Conservation (phyloP, 2,797 vertebrate genomes). For the Tolypeutes matacus region DNA sequence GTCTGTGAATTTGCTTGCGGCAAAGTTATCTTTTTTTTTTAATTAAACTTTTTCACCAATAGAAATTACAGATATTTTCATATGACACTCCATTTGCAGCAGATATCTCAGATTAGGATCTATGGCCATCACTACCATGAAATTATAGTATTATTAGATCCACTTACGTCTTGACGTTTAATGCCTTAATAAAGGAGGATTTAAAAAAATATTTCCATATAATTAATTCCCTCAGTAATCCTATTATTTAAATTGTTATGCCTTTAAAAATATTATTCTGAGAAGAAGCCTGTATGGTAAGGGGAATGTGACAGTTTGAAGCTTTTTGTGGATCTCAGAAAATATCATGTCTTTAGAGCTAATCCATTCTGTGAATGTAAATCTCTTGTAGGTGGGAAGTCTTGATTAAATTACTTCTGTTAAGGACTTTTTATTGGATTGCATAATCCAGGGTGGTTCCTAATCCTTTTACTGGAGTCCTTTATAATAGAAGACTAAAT, state of each 20-base stretch:
- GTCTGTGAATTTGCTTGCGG: neutral
- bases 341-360: too few species aligned
- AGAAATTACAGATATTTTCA: conserved; percentile 42
- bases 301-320: too few species aligned
- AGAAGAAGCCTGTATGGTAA: neutral
- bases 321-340: too few species aligned
- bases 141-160: neutral
- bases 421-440: too few species aligned
- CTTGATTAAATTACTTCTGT: too few species aligned
- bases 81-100: neutral
- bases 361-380: too few species aligned
- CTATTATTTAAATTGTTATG: neutral
- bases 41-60: neutral
- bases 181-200: neutral
- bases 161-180: neutral
- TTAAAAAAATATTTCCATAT: neutral
- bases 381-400: too few species aligned
- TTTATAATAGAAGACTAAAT: too few species aligned
- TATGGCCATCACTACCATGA: neutral
- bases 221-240: neutral
- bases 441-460: too few species aligned
- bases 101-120: neutral
- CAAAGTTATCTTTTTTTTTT: too few species aligned
- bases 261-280: neutral
- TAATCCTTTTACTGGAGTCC: too few species aligned